Base-by-base conservation (phyloP, 2,888 invertebrate species). In the Tetramorium bicarinatum region DNA sequence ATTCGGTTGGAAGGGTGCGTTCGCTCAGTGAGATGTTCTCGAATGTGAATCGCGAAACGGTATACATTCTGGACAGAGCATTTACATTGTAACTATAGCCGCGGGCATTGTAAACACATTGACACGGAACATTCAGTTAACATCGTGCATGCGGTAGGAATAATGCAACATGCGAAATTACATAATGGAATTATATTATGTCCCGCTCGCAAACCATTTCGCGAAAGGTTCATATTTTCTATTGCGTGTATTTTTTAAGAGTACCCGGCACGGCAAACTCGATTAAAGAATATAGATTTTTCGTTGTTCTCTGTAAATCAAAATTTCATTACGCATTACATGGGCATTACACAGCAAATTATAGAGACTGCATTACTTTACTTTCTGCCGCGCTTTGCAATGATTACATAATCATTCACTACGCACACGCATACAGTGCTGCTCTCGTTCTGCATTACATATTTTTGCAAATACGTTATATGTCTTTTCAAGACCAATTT, bases 51-150 rank as follows among this genome's bases (percentile, higher is more conserved):
- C 79, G 83, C 52, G 83, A 82, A 81, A 81, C 81, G 54, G 81
- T 71, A 72, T 83, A 71, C 81, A 81, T 83, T 81, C 75, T 82
- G 71, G 83, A 75, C 82, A 67, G 71, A 71, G 62, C 83, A 83
- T 83, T 83, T 83, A 83, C 83, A 83, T 83, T 81, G 81, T 80
- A 80, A 69, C 81, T 81, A 82, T 83, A 82, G 83, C 83, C 81
- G 71, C 54, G 81, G 83, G 83, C 81, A 72, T 71, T 80, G 83
- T 83, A 83, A 83, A 83, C 81, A 82, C 83, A 81, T 64, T 69
- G 81, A 59, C 67, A 81, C 71, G 34, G 81, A 81, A 83, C 80
- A 81, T 75, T 81, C 81, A 71, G 83, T 69, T 81, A 69, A 82
- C 83, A 64, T 83, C 54, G 82, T 83, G 41, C 81, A 72, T 66